These are phyloP conservation scores for Phoeniculus purpureus DNA, from an alignment of 2,797 vertebrate genomes.

Conservation along the genomic window DNA sequence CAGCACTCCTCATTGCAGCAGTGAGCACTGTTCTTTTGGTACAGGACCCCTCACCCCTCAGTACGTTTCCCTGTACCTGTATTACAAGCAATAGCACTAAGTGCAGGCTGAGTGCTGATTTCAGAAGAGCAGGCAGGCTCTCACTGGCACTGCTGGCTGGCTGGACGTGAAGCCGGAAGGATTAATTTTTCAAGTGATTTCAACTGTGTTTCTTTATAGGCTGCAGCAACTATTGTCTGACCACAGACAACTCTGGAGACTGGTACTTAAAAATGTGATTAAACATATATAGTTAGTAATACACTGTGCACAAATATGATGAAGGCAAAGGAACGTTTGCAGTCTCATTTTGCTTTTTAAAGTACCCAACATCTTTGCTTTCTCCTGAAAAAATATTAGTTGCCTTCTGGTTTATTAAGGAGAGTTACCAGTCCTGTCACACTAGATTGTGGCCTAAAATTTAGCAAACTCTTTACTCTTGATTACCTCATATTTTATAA, in stretches of 20 bases:
- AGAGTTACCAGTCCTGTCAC: background rate
- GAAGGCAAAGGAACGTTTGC: background rate
- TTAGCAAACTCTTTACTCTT: background rate
- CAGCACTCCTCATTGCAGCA: background rate
- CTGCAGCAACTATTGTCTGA: background rate
- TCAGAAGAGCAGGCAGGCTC: background rate
- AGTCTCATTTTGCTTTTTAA: background rate
- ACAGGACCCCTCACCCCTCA: fast-evolving
- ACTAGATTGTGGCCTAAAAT: background rate
- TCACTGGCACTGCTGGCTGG: background rate
- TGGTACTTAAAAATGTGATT: background rate
- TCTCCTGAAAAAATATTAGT: background rate
- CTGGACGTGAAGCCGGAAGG: background rate
- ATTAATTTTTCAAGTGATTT: background rate
- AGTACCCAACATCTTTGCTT: background rate
- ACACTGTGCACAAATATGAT: background rate
- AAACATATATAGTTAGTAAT: background rate
- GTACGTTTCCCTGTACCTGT: background rate
- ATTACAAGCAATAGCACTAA: fast-evolving
- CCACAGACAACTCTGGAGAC: background rate
- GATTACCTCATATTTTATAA: background rate
- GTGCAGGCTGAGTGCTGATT: background rate
- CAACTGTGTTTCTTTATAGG: background rate
- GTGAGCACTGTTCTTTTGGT: background rate
- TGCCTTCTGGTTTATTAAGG: background rate